Evolutionary conservation across 2,113 vertebrate species (phyloP), one percentile per base, ranked within the genome.

Genomic region (Oenanthe melanoleuca): DNA sequence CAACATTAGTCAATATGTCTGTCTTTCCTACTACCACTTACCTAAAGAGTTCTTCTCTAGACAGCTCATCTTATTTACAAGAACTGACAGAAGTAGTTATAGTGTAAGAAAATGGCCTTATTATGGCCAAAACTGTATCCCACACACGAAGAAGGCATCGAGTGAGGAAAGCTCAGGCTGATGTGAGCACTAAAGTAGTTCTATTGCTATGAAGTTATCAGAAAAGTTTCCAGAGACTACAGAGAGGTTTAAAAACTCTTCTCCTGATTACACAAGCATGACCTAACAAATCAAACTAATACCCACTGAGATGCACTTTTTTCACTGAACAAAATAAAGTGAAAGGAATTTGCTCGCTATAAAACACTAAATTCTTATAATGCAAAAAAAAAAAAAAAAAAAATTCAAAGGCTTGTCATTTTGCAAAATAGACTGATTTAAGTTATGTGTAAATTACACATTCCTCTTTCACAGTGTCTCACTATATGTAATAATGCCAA

Each of bases 401-500:
- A 37, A 37, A 89, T 33, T 12, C 9, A 50, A 86, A 77, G n/a
- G 14, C 24, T 45, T 33, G 40, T 14, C 22, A 47, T 86, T 80
- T 77, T 81, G 47, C 29, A 90, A 89, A 88, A 74, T 7, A 88
- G 80, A 95, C 22, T 70, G 63, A 97, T 95, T 89, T 80, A 93
- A 86, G 40, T 96, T 53, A 82, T 38, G 10, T 14, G 34, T 80
- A 95, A 96, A 96, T 89, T 87, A 94, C 64, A 94, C 40, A 85
- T 69, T 90, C 64, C 55, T 65, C 90, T 92, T 86, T 95, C 66
- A 44, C 56, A 65, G 49, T 33, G 75, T 92, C 92, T 97, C 77
- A 80, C 88, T 93, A 89, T 33, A 89, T 86, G 69, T 16, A 72
- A 84, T 79, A 78, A 92, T 65, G 33, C 25, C 80, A 78, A 92